Base-by-base conservation (phyloP, 2,888 invertebrate species). In the Ochropleura leucogaster region DNA sequence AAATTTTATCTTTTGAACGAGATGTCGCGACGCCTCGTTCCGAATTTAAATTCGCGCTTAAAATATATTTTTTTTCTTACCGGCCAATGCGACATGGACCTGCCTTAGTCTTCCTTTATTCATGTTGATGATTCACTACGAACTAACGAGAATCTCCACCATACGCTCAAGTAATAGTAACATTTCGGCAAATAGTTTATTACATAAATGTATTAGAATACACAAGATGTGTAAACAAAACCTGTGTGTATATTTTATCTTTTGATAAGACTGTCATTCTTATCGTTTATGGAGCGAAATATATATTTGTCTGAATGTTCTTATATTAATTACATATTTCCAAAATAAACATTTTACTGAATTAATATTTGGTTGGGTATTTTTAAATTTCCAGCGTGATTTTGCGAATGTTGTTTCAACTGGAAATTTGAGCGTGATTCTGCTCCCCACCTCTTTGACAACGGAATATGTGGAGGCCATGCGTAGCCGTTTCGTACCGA, bases 151-250 rank as follows among this genome's bases (percentile, higher is more conserved):
- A 40, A 53, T n/a, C 30, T 42, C 59, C 51, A 76, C 49, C 67
- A 16, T 59, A 51, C 57, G 64, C 77, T 68, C 70, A 80, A 81
- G 69, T 81, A 80, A 79, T 86, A 80, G 65, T 73, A 77, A 72
- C 79, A 79, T 85, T 87, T 79, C 18, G 80, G 69, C 79, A 79
- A 87, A 85, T 85, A 79, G 53, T 74, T 81, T 85, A 85, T 87
- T 74, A 83, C 85, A 85, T 87, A 87, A 86, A 77, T 78, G 57
- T 83, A 80, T 87, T 87, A 85, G 62, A 83, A 83, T 81, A 85
- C 87, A 86, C 77, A 87, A 68, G 67, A 59, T 71, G 55, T 44
- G 66, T 75, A 73, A 83, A 83, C 65, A 78, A 62, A 78, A 68
- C 40, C 44, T 65, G 55, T 68, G 75, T 62, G 55, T 68, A 81